Evolutionary conservation across 2,888 invertebrate genomes (phyloP), one percentile per base, ranked within the genome.

Genomic region (Sphaerophoria rueppellii): DNA sequence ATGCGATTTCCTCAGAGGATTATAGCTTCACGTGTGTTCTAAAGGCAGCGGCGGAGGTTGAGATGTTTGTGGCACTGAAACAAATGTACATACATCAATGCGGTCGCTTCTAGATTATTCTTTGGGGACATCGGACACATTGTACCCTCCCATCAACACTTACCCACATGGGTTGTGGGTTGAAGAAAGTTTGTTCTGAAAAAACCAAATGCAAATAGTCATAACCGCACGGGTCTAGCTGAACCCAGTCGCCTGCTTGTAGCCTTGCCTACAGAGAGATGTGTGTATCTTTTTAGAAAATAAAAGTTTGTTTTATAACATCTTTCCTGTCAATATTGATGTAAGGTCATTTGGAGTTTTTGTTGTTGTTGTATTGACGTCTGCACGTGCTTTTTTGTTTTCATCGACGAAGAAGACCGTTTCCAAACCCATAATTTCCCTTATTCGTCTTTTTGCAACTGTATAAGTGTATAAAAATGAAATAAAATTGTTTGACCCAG

Each of bases 1-100:
- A 67, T 61, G 60, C 72, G 77, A 72, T 82, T 50, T 60, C 40
- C 16, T 48, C 14, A 34, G 48, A 71, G 32, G 35, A 24, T 35
- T 75, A 55, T 6, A 3, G 48, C 12, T 43, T 71, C 46, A 63
- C 14, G 14, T 63, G 48, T 48, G 12, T 9, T 48, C 16, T 12
- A 48, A 24, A 24, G 4, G 1, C 2, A 24, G 3, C 11, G 37
- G 16, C 14, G 11, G 58, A 16, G 16, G 6, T 12, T 58, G 16
- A 24, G 16, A 60, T 43, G 35, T 43, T 40, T 58, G 40, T 16
- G 40, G 16, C 6, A n/a, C 37, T 58, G 32, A 61, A 61, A 61
- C 40, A 46, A n/a, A 5, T 32, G 34, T 32, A 16, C 12, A n/a
- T 43, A 63, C 48, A 65, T 52, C 54, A 67, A 40, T 67, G 52